A percentile compares a stretch with the other conserved stretches of the same genome.
Conservation (phyloP, 1,140 invertebrate species). For the Bombus balteatus region DNA sequence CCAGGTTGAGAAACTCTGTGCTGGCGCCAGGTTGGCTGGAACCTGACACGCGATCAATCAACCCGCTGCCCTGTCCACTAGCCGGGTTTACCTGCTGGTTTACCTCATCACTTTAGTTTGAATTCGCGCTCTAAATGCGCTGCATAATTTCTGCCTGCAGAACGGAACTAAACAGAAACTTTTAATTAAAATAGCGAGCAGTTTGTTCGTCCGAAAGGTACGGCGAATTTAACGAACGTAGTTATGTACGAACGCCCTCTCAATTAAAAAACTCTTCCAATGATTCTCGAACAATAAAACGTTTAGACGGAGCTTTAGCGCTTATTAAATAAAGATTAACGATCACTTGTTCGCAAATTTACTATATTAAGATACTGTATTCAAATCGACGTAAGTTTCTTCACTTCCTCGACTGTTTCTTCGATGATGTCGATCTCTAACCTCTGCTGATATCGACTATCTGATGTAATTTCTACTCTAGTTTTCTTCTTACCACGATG, state of each 20-base stretch:
- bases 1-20: constrained; percentile 74
- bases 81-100: constrained; percentile 69
- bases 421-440: too few relatives aligned
- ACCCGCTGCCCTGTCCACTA: constrained; percentile 72
- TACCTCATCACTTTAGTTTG: constrained; percentile 58
- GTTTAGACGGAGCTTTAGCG: not conserved
- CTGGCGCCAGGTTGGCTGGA: constrained; percentile 81
- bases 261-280: not conserved
- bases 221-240: constrained; percentile 42
- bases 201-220: constrained; percentile 21
- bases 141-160: constrained; percentile 33
- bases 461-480: too few relatives aligned
- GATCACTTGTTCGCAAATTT: not conserved
- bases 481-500: too few relatives aligned
- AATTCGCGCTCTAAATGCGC: constrained; percentile 55
- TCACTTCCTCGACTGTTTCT: too few relatives aligned
- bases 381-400: too few relatives aligned
- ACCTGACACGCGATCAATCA: constrained; percentile 81
- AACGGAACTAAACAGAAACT: constrained; percentile 39
- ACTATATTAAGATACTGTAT: not conserved
- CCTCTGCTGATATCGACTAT: too few relatives aligned
- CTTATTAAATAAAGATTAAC: not conserved
- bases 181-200: constrained; percentile 51
- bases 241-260: constrained; percentile 28
- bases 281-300: not conserved